Evolutionary conservation across 2,113 vertebrate genomes (phyloP).

Genomic region (Apodemus sylvaticus): DNA sequence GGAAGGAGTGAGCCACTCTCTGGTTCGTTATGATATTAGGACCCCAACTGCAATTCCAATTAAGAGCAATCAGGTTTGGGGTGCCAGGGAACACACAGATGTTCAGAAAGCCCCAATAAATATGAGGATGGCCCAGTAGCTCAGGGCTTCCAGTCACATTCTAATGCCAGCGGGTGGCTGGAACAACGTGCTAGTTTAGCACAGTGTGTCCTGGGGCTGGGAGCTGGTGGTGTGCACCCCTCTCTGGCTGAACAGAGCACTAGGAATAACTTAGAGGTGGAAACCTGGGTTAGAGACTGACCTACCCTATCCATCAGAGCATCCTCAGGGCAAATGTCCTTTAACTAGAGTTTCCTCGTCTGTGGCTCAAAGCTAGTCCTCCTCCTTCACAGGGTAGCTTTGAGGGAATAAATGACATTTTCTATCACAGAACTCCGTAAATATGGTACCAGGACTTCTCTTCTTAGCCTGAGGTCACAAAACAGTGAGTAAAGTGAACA

Average conservation of each 20-base stretch:
- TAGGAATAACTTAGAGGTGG: background rate
- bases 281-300: background rate
- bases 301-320: background rate
- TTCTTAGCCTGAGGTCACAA: background rate
- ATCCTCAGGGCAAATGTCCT: background rate
- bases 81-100: background rate
- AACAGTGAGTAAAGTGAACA: background rate
- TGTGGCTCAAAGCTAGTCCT: background rate
- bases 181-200: background rate
- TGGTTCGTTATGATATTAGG: background rate
- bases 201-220: background rate
- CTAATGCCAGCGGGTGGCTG: background rate
- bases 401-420: background rate
- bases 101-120: background rate
- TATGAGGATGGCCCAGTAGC: background rate
- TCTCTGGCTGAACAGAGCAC: background rate
- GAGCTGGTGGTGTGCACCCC: too few species aligned
- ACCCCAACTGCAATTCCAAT: slow-evolving; percentile 4
- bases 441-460: background rate
- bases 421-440: background rate
- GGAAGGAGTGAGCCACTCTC: background rate
- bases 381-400: background rate
- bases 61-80: background rate
- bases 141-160: background rate
- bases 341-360: background rate